Percentiles rank a stretch among this genome's conserved stretches.
These are phyloP conservation scores for Lophius americanus DNA, from an alignment of 2,797 vertebrate species.

Conservation along the genomic window DNA sequence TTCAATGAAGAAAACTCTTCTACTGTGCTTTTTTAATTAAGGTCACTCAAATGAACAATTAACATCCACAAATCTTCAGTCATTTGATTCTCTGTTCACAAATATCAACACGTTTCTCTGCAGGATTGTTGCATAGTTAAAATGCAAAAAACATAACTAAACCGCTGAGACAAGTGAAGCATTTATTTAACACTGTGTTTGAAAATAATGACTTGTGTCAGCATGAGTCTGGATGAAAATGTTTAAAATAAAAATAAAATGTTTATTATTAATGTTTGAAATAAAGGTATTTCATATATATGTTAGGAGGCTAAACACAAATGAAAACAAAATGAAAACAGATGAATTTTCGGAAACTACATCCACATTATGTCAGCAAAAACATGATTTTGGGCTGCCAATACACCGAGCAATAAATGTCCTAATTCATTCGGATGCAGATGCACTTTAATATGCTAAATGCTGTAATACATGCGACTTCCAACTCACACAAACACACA, in stretches of 20 bases:
- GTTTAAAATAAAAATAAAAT: background rate
- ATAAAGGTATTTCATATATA: background rate
- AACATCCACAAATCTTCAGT: too few relatives aligned
- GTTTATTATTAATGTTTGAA: too few relatives aligned
- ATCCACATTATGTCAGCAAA: background rate
- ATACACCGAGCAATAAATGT: slow-evolving; percentile 31
- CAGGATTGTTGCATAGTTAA: too few relatives aligned
- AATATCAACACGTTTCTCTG: too few relatives aligned
- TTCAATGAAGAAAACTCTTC: too few relatives aligned
- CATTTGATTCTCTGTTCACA: too few relatives aligned
- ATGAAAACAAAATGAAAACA: background rate
- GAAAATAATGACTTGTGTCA: background rate
- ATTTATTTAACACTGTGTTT: too few relatives aligned
- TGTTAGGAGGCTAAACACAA: background rate
- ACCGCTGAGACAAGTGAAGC: too few relatives aligned
- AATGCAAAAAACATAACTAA: too few relatives aligned
- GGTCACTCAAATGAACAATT: too few relatives aligned
- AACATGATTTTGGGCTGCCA: slow-evolving; percentile 5
- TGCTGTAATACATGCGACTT: slow-evolving; percentile 66
- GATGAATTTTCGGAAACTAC: background rate
- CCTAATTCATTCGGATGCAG: slow-evolving; percentile 18
- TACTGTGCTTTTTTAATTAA: too few relatives aligned
- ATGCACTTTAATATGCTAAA: slow-evolving; percentile 64
- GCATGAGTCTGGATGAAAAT: background rate
- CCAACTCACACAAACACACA: slow-evolving; percentile 24